Base-by-base conservation (phyloP, 1,140 invertebrate species). In the Steinernema khuongi region DNA sequence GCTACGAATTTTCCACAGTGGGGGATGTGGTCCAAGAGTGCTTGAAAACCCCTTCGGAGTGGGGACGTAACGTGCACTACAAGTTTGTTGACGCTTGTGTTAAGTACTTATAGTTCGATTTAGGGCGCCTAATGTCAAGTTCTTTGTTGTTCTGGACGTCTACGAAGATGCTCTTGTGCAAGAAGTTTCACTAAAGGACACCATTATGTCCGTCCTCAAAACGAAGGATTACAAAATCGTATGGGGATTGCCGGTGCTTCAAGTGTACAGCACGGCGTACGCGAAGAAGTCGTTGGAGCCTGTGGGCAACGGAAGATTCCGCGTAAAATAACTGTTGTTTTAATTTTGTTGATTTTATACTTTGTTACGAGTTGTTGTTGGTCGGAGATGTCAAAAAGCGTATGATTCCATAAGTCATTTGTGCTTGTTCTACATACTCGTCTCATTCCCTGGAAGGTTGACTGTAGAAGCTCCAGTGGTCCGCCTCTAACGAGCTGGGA, bases 1-100 rank as follows among this genome's bases (percentile, higher is more conserved):
- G 28, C 26, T 36, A n/a, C 11, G 70, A 71, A 76, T 29, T 71
- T 44, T 44, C 68, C 71, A 11, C 73, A 33, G 36, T 68, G 50
- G 7, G 19, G 4, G 50, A 44, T 19, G n/a, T 70, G 67, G 18
- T 77, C 44, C 22, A 29, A n/a, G 18, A n/a, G 31, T 67, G 77
- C 32, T 60, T 70, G 2, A 76, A 77, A 41, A 70, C 18, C n/a
- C 29, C 76, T 1, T 70, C 30, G 19, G 31, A 67, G 1, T 50
- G 32, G 22, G 19, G 50, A 2, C 44, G 31, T 19, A 11, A 70
- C n/a, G 26, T 32, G 2, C 29, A 71, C 44, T 32, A 71, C 70
- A 70, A 28, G 26, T 28, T 70, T 70, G 66, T 31, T 71, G 31
- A 28, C 19, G 31, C 11, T 1, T 0, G n/a, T 18, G 19, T 72